Percentiles rank a stretch among this genome's conserved stretches.
These are phyloP conservation scores for Acanthaster planci DNA, from an alignment of 35 echinoderm and acorn worm species.

Conservation along the genomic window DNA sequence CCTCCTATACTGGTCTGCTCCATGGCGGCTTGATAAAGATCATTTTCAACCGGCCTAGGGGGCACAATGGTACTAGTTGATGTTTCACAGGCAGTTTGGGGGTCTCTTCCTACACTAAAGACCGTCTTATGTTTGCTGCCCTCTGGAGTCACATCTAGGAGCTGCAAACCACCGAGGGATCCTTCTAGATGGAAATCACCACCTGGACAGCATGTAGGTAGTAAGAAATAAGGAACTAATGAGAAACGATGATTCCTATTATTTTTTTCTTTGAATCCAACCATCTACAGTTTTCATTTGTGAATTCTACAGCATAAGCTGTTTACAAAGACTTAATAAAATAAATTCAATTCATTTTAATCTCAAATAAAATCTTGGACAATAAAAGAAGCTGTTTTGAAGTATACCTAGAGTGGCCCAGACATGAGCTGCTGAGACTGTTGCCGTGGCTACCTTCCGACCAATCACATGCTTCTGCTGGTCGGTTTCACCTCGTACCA, in stretches of 20 bases:
- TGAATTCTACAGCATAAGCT: no score
- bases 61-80: background rate
- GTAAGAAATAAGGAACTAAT: background rate
- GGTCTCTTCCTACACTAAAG: constrained; percentile 90
- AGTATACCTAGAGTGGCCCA: constrained; percentile 71
- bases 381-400: no score
- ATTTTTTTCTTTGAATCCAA: background rate
- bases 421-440: constrained; percentile 84
- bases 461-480: constrained; percentile 53
- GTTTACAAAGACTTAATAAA: no score
- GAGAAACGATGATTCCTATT: background rate
- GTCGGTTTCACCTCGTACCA: constrained; percentile 62
- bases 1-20: constrained; percentile 35
- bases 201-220: constrained; percentile 50
- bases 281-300: background rate
- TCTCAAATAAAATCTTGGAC: no score
- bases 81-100: background rate
- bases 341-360: no score
- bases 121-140: constrained; percentile 80
- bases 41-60: constrained; percentile 1
- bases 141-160: constrained; percentile 89
- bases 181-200: constrained; percentile 66
- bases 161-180: constrained; percentile 85
- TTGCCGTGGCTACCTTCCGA: constrained; percentile 88
- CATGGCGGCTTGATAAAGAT: constrained; percentile 55